phyloP scores from a whole-genome alignment of 2,888 invertebrate species.

The Tetropium fuscum region DNA sequence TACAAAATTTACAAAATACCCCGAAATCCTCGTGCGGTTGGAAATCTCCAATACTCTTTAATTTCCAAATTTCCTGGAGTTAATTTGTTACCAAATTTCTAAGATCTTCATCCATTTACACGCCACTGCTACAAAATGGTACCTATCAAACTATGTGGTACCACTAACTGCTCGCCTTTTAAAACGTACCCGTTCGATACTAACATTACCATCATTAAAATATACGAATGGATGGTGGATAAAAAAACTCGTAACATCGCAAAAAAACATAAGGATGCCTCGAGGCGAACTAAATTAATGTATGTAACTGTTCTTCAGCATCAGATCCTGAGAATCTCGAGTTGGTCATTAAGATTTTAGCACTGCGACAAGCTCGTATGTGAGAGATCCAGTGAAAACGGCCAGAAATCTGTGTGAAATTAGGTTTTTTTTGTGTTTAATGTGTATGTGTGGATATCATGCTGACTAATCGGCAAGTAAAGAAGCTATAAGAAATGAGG shows the following conservation, averaged over 20 bases:
- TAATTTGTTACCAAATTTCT: no score
- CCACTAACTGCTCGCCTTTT: not conserved
- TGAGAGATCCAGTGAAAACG: not conserved
- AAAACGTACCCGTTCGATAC: not conserved
- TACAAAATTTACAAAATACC: no score
- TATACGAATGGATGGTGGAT: not conserved
- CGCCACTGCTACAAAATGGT: not conserved
- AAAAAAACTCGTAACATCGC: conserved; percentile 19
- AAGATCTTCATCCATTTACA: no score
- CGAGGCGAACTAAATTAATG: conserved; percentile 5
- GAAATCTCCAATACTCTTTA: no score
- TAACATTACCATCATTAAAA: conserved; percentile 14
- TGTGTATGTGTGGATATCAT: not conserved
- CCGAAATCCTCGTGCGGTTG: no score
- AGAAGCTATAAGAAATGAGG: not conserved
- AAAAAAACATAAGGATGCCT: conserved; percentile 16
- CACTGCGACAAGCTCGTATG: conserved; percentile 12
- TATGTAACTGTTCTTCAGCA: conserved; percentile 39
- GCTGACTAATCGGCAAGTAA: not conserved
- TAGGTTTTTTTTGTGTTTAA: not conserved
- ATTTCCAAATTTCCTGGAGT: no score
- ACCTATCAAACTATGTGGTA: not conserved
- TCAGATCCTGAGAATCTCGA: conserved; percentile 26
- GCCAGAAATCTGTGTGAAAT: not conserved
- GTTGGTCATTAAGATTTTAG: conserved; percentile 24